Evolutionary conservation across 1,140 invertebrate genomes (phyloP), one percentile per base, ranked within the genome.

Genomic region (Eulimnadia texana): DNA sequence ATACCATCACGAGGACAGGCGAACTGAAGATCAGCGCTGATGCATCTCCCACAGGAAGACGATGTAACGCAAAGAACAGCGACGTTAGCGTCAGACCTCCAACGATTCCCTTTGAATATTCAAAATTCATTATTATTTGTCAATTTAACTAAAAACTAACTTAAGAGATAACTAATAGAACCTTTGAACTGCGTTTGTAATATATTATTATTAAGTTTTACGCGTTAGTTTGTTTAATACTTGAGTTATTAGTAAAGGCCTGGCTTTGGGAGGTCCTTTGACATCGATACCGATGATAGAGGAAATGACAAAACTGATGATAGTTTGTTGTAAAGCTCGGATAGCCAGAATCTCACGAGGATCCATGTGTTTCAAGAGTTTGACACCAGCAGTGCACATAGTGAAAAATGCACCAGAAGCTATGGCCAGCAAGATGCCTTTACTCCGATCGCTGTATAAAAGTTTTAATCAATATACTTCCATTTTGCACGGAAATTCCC

Each of bases 1-100:
- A 67, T 0, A 75, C 70, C 61, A 78, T 76, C 3, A 80, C 78
- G 53, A 80, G 76, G 0, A 79, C 76, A 10, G 78, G 78, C 29
- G 77, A 79, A 65, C 77, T 79, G 64, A 80, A 77, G 63, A 80
- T 79, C 19, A 81, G 80, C 2, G 79, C 76, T 1, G 79, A 79
- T 10, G 79, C 78, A 70, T 80, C 77, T 2, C 78, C 78, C 23
- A 81, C 61, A 6, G 79, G 76, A 22, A 81, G 65, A 62, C 75
- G 73, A 29, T 75, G 70, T 60, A 80, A 77, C 57, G 78, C 77
- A 64, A 74, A 78, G 68, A 77, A 80, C 2, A 79, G 65, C 22
- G 78, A 64, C 3, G 73, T 73, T 3, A 78, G 60, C 0, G 75
- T 78, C 58, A 75, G 68, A 20, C 76, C 77, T 1, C 76, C 77